Evolutionary conservation across 2,113 vertebrate species (phyloP).

Genomic region (Astatoreochromis straeleni): DNA sequence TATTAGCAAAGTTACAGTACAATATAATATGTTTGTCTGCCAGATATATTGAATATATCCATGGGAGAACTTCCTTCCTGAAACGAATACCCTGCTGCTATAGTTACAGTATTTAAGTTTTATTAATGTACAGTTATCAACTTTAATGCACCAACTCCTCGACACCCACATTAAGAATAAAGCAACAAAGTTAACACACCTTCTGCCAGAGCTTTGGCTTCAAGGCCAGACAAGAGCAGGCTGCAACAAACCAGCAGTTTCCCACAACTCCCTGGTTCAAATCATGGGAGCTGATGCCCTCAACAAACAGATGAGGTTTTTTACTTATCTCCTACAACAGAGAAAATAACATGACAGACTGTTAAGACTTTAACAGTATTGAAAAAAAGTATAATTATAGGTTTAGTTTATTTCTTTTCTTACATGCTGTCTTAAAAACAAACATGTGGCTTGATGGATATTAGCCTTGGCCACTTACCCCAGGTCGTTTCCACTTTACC

Average conservation of each 20-base stretch:
- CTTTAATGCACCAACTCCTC: not conserved
- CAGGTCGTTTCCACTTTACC: slow-evolving; percentile 87
- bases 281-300: slow-evolving; percentile 86
- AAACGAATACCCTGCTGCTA: not conserved
- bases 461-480: slow-evolving; percentile 66
- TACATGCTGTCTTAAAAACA: not conserved
- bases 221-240: slow-evolving; percentile 86
- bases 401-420: not conserved
- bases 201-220: slow-evolving; percentile 81
- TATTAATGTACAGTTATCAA: not conserved
- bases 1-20: not conserved
- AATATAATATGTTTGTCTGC: not conserved
- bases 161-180: not conserved
- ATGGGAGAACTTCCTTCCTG: not conserved
- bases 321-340: slow-evolving; percentile 78
- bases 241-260: slow-evolving; percentile 90
- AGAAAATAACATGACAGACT: not conserved
- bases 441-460: not conserved
- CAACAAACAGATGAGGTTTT: slow-evolving; percentile 79
- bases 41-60: not conserved
- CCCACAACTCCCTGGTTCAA: slow-evolving; percentile 85
- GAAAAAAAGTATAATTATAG: not conserved
- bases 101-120: not conserved
- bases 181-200: slow-evolving; percentile 49
- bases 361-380: not conserved